Conservation (phyloP, 2,888 invertebrate genomes). For the Anaspis maculata region DNA sequence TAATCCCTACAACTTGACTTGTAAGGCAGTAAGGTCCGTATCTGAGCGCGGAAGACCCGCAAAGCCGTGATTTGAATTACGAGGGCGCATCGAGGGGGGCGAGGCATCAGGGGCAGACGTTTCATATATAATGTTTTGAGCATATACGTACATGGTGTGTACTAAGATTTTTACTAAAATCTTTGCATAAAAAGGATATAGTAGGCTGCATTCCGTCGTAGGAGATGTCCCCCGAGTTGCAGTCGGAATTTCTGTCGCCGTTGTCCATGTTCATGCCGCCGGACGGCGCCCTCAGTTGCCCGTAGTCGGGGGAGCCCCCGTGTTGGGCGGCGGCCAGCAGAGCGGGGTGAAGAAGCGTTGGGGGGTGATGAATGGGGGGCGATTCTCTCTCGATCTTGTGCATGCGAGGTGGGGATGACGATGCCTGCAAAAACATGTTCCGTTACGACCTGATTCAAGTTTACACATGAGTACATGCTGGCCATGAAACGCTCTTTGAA, state of each 20-base stretch:
- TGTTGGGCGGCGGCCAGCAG: constrained; percentile 77
- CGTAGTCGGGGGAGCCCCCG: constrained; percentile 73
- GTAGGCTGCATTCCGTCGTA: constrained; percentile 91
- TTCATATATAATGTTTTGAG: constrained; percentile 6
- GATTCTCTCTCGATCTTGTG: constrained; percentile 69
- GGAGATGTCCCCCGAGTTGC: constrained; percentile 83
- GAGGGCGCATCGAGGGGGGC: too few relatives aligned
- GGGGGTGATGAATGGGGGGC: constrained; percentile 77
- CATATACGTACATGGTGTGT: constrained; percentile 28
- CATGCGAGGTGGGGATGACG: constrained; percentile 56
- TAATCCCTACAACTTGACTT: too few relatives aligned
- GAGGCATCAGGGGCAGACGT: too few relatives aligned
- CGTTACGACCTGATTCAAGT: constrained; percentile 34
- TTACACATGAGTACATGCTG: neutral
- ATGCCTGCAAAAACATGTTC: constrained; percentile 36
- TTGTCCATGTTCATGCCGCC: constrained; percentile 61
- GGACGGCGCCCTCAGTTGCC: constrained; percentile 51
- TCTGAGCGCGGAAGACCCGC: constrained; percentile 9
- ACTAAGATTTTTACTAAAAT: constrained; percentile 34
- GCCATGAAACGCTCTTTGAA: neutral
- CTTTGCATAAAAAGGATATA: constrained; percentile 80
- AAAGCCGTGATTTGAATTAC: constrained; percentile 13
- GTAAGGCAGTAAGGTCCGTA: neutral
- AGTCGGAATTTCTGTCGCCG: constrained; percentile 80
- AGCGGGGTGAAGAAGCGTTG: constrained; percentile 77